phyloP scores from a whole-genome alignment of 2,797 vertebrate species.

The Enteromius mattozi region DNA sequence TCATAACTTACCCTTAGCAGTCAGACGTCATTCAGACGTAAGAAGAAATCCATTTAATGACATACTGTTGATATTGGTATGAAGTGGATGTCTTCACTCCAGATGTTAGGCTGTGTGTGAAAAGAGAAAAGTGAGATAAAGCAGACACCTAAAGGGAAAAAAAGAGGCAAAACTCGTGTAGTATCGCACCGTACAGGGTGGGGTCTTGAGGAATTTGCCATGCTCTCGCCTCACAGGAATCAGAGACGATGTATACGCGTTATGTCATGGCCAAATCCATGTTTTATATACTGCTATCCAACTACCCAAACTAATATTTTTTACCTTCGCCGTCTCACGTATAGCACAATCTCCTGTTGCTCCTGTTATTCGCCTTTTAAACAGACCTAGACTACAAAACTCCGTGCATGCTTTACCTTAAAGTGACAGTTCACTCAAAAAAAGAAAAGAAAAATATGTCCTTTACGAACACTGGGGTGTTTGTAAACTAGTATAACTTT shows the following conservation, averaged over 20 bases:
- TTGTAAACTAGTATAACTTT: not conserved
- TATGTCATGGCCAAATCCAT: not conserved
- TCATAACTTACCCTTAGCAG: slow-evolving; percentile 68
- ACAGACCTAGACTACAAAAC: not conserved
- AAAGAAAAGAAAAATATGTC: not conserved
- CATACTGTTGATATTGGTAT: slow-evolving; percentile 52
- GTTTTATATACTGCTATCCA: not conserved
- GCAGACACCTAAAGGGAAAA: slow-evolving; percentile 33
- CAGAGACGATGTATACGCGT: slow-evolving; percentile 34
- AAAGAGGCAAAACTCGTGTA: slow-evolving; percentile 70
- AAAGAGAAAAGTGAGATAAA: slow-evolving; percentile 69
- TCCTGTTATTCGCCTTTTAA: not conserved
- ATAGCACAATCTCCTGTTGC: slow-evolving; percentile 2
- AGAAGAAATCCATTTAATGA: slow-evolving; percentile 47
- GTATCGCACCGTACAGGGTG: slow-evolving; percentile 81
- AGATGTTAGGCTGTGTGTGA: slow-evolving; percentile 42
- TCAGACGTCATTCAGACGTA: slow-evolving; percentile 27
- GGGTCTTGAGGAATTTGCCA: slow-evolving; percentile 80
- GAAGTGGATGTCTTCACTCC: slow-evolving; percentile 45
- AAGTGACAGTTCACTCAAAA: not conserved
- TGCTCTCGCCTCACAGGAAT: slow-evolving; percentile 42
- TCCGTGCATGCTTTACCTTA: not conserved
- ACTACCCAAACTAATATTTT: not conserved
- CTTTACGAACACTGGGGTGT: not conserved
- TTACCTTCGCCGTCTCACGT: not conserved